These are phyloP conservation scores for Tetrao urogallus DNA, from an alignment of 2,113 vertebrate species.

Conservation along the genomic window DNA sequence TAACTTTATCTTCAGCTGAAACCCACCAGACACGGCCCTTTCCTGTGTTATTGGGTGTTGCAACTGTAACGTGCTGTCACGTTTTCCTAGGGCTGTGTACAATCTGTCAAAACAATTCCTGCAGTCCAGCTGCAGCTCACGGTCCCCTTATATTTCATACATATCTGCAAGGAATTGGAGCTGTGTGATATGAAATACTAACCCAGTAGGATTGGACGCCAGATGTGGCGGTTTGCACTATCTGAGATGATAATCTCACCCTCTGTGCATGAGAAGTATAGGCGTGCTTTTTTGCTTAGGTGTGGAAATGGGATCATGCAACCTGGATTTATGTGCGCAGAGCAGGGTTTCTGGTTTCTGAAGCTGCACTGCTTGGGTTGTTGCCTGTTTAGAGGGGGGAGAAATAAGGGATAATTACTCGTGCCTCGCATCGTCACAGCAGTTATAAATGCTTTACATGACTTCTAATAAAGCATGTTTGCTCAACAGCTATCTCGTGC, in stretches of 20 bases:
- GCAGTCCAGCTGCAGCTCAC: slow-evolving; percentile 9
- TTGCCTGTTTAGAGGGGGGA: neutral
- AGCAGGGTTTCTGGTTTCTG: neutral
- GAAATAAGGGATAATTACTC: neutral
- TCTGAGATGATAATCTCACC: slow-evolving; percentile 65
- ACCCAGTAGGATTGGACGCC: slow-evolving; percentile 22
- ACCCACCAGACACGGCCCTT: neutral
- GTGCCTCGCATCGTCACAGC: slow-evolving; percentile 20
- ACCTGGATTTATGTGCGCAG: slow-evolving; percentile 7
- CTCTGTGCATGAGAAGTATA: slow-evolving; percentile 1
- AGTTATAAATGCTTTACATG: slow-evolving; percentile 51
- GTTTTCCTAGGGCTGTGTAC: slow-evolving; percentile 32
- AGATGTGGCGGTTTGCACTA: slow-evolving; percentile 35
- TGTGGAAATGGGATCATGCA: slow-evolving; percentile 43
- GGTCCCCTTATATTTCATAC: neutral
- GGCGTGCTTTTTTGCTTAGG: slow-evolving; percentile 10
- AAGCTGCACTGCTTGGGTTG: neutral
- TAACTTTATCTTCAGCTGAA: neutral
- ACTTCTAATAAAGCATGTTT: slow-evolving; percentile 56
- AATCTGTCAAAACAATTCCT: slow-evolving; percentile 60
- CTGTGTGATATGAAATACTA: slow-evolving; percentile 47
- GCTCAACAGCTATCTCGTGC: slow-evolving; percentile 45
- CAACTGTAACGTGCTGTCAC: slow-evolving; percentile 1
- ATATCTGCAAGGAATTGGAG: slow-evolving; percentile 21
- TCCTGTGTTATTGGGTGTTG: neutral